phyloP scores from a whole-genome alignment of 2,113 vertebrate genomes.

The Galbula dea region DNA sequence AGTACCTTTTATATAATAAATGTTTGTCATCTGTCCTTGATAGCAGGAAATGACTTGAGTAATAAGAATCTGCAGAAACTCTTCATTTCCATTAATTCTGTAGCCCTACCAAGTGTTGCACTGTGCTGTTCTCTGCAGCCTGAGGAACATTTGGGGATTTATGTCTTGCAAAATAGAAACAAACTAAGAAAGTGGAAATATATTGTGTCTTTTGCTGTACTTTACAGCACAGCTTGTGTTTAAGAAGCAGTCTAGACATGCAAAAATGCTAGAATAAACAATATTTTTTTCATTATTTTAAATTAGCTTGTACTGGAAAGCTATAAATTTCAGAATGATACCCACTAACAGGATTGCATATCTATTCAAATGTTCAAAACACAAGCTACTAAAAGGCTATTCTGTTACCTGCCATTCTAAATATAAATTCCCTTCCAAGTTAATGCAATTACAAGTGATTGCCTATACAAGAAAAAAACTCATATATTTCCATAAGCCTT shows the following conservation, averaged over 20 bases:
- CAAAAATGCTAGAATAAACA: slow-evolving; percentile 69
- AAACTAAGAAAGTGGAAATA: slow-evolving; percentile 65
- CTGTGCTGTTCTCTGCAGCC: slow-evolving; percentile 28
- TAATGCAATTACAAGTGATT: slow-evolving; percentile 54
- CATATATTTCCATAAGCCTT: not conserved
- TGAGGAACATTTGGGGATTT: slow-evolving; percentile 53
- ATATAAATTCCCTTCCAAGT: slow-evolving; percentile 18
- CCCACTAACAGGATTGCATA: slow-evolving; percentile 16
- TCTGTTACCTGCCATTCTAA: slow-evolving; percentile 48
- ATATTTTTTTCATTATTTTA: slow-evolving; percentile 63
- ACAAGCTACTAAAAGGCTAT: slow-evolving; percentile 42
- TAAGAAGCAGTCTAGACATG: slow-evolving; percentile 50
- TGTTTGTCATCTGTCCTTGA: not conserved
- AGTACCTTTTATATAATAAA: not conserved
- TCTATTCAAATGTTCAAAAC: slow-evolving; percentile 48
- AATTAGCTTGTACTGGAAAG: slow-evolving; percentile 50
- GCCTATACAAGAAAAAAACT: slow-evolving; percentile 20
- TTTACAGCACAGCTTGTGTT: slow-evolving; percentile 61
- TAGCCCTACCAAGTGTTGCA: not conserved
- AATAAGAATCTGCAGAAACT: slow-evolving; percentile 28
- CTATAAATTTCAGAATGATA: slow-evolving; percentile 54
- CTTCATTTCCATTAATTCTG: slow-evolving; percentile 45
- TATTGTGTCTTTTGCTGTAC: slow-evolving; percentile 49
- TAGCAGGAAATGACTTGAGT: not conserved
- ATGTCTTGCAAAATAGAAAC: slow-evolving; percentile 57